Evolutionary conservation across 2,797 vertebrate genomes (phyloP), one percentile per base, ranked within the genome.

Genomic region (Heterohyrax brucei): DNA sequence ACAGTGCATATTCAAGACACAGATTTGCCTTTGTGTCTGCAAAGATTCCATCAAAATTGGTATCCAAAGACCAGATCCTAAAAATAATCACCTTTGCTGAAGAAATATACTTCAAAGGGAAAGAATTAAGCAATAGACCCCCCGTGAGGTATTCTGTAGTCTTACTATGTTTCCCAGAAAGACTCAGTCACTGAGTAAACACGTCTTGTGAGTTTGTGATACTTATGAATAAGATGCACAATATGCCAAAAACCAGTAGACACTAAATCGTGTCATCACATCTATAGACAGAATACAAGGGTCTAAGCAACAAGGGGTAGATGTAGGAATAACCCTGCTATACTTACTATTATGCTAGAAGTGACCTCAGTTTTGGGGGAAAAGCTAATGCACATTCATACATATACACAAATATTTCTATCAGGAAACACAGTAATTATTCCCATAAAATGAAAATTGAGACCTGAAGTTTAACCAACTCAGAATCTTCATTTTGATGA

Each of bases 371-470:
- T 78, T 33, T 79, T 21, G 26, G n/a, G 87, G n/a, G 39, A 93
- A 89, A 78, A 7, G 3, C 28, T 5, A 89, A 6, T 85, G 48
- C 10, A 16, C 16, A 39, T 59, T 59, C 7, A 85, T 13, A 56
- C 53, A 56, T 16, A 56, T 56, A 56, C 13, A 56, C 24, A 22
- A 56, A 39, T 50, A 9, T 12, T 93, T 95, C 46, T 50, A 84
- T 16, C 53, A 62, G 24, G 44, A 2, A 62, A 90, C 16, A n/a
- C 2, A 81, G 26, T 22, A 21, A 72, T 70, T 21, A 89, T 75
- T 72, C 18, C 28, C n/a, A 19, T 84, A 72, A 97, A 97, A 53
- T 10, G 61, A 46, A 93, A 89, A 87, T 33, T 46, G 10, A 87
- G 33, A 56, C 39, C 39, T 87, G 30, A 70, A 8, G 33, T 80